phyloP scores from a whole-genome alignment of 1,140 invertebrate genomes.

The Telenomus remus region DNA sequence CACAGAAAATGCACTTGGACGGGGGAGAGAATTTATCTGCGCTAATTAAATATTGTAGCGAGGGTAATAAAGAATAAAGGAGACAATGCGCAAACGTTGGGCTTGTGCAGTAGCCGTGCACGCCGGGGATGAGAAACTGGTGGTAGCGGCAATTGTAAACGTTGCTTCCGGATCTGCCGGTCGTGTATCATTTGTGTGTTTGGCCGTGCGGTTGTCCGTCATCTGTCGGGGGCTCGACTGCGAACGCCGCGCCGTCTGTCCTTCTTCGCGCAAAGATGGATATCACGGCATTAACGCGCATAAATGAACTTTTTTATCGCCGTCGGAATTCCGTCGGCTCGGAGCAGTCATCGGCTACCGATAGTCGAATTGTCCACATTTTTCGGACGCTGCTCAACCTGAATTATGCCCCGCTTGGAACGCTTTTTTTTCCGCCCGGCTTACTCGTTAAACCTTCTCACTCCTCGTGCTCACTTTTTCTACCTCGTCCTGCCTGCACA shows the following conservation, averaged over 20 bases:
- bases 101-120: neutral
- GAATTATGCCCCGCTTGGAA: conserved; percentile 1
- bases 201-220: conserved; percentile 36
- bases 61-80: too few relatives aligned
- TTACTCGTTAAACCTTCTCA: neutral
- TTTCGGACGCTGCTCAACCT: conserved; percentile 28
- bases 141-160: conserved; percentile 47
- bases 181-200: conserved; percentile 43
- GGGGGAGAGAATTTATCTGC: too few relatives aligned
- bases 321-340: conserved; percentile 44
- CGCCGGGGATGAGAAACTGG: conserved; percentile 24
- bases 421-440: conserved; percentile 6
- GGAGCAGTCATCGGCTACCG: conserved; percentile 29
- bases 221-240: conserved; percentile 12
- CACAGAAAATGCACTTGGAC: too few relatives aligned
- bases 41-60: too few relatives aligned
- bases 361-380: conserved; percentile 30
- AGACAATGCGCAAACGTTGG: too few relatives aligned
- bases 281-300: conserved; percentile 16
- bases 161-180: conserved; percentile 30
- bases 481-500: neutral
- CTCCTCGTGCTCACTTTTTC: neutral
- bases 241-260: conserved; percentile 3
- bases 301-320: conserved; percentile 55
- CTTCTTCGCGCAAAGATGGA: conserved; percentile 14